Base-by-base conservation (phyloP, 1,140 invertebrate genomes). In the Platyscapa corneri region DNA sequence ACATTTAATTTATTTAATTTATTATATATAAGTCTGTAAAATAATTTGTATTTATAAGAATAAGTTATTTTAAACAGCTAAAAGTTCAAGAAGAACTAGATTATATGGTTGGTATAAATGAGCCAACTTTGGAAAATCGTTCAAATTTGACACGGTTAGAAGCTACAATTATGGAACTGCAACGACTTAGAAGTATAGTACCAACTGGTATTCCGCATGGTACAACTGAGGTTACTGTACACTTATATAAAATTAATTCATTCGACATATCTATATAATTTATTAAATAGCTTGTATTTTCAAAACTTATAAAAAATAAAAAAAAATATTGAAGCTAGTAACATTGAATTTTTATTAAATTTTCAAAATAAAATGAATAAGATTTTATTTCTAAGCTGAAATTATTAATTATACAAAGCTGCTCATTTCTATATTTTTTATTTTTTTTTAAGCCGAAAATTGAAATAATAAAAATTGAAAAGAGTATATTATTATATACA, bases 161-260 rank as follows among this genome's bases (percentile, higher is more conserved):
- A 85, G 96, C 97, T 8, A 94, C 95, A 16, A 92, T 98, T 39
- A 94, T 94, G 70, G 97, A 98, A 93, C 94, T 95, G 14, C 97
- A 97, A 91, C 94, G 97, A 72, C 94, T 98, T n/a, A 93, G 96
- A 39, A 95, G 96, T 2, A 95, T 97, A 7, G 95, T 97, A 10
- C 97, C 97, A 0, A 91, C 97, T 27, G 97, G 97, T 27, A 96
- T 98, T 86, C 97, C 97, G n/a, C 97, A 97, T 90, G 97, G 97
- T 37, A 94, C 95, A 32, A 90, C 94, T 8, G 90, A 96, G 91
- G 96, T 96, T 46, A 79, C 0, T 83, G 14, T 46, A 27, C 12
- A 8, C 1, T 70, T 70, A 34, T 37, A 74, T 42, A 20, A 72
- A 39, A 74, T 42, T 74, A 2, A 72, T 72, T 72, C 14, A 1